Base-by-base conservation (phyloP, 1,140 invertebrate genomes). In the Sweltsa coloradensis region DNA sequence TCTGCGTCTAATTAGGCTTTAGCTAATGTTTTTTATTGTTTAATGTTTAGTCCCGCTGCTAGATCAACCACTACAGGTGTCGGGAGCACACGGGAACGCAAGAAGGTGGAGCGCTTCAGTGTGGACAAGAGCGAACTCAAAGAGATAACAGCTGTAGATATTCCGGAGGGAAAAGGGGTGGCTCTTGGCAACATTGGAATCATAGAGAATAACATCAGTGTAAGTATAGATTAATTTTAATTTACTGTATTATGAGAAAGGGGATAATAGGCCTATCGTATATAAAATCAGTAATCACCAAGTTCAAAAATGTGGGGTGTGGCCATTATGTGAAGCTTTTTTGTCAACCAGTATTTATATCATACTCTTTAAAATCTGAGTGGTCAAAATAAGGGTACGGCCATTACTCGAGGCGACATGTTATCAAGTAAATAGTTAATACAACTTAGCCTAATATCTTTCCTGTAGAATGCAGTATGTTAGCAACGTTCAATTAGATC, bases 171-270 rank as follows among this genome's bases (percentile, higher is more conserved):
- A 19, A 68, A 67, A 49, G 74, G 74, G 5, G 68, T 66, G 5
- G 64, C 70, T 0, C 58, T 76, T 5, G 73, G 73, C 3, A 70
- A 74, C 53, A 75, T 76, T 55, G 69, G 67, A 47, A 68, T 72
- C 22, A 69, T 76, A 5, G 72, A 76, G 54, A 69, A 74, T 0
- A 71, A 71, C 16, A 61, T 76, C 4, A 34, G 39, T 14, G 48
- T 43, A 13, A 36, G 16, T 19, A n/a, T n/a, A n/a, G n/a, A n/a
- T 21, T 11, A 2, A 43, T 1, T 5, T 7, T 34, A 27, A n/a
- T 4, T 3, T 27, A 7, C 34, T 31, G 9, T 18, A n/a, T 1
- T 22, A 16, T n/a, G 0, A 41, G 13, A 11, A 25, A n/a, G 1
- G 13, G 14, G 13, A 22, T 41, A 21, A 2, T 41, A 5, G 21